These are phyloP conservation scores for Eristalis arbustorum DNA, from an alignment of 2,888 invertebrate species.

Conservation along the genomic window DNA sequence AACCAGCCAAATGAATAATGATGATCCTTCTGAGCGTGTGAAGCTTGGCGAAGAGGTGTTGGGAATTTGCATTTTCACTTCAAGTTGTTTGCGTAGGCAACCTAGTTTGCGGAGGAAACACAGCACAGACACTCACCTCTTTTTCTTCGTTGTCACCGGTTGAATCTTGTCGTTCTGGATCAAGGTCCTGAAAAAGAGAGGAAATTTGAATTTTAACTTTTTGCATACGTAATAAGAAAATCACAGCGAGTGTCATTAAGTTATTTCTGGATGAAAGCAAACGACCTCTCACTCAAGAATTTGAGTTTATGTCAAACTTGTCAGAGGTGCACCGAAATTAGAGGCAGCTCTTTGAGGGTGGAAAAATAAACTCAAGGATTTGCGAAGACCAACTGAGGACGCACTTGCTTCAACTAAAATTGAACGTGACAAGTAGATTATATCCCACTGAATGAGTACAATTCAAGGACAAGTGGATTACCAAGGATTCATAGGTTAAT, in stretches of 20 bases:
- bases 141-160: constrained; percentile 81
- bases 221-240: background rate
- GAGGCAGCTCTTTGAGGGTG: background rate
- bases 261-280: background rate
- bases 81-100: constrained; percentile 11
- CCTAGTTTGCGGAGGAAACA: constrained; percentile 47
- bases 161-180: constrained; percentile 84
- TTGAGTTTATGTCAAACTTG: background rate
- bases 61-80: constrained; percentile 56
- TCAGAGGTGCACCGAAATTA: background rate
- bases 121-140: constrained; percentile 80
- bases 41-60: constrained; percentile 12
- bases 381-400: too few species aligned
- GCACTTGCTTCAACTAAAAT: too few species aligned
- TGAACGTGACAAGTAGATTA: too few species aligned
- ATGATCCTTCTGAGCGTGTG: constrained; percentile 42
- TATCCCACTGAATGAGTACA: too few species aligned
- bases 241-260: background rate
- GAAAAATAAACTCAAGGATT: too few species aligned
- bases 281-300: background rate
- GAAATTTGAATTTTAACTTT: constrained; percentile 8
- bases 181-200: constrained; percentile 83
- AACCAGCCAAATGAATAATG: constrained; percentile 40
- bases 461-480: too few species aligned
- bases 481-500: too few species aligned